Conservation (phyloP, 2,797 vertebrate genomes). For the Anas bernieri region DNA sequence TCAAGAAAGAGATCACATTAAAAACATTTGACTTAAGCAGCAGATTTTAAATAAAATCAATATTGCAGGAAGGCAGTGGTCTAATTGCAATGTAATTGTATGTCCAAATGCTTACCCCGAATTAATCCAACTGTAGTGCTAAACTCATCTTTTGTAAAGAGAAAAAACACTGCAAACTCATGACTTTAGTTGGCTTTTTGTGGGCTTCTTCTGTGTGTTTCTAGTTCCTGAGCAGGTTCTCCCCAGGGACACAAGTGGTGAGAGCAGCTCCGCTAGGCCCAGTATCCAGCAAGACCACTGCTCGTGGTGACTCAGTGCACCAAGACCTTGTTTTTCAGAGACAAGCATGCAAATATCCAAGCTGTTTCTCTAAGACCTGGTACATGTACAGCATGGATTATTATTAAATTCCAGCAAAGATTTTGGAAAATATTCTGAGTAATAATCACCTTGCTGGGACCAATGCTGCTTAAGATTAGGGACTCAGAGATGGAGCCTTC, state of each 20-base stretch:
- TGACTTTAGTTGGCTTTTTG: neutral
- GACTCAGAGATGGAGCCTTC: neutral
- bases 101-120: neutral
- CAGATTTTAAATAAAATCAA: slow-evolving; percentile 30
- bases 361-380: neutral
- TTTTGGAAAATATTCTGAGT: neutral
- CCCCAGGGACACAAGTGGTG: neutral
- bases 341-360: neutral
- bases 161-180: neutral
- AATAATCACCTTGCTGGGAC: neutral
- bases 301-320: neutral
- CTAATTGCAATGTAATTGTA: slow-evolving; percentile 33
- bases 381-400: neutral
- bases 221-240: neutral
- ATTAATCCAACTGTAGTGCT: neutral
- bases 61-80: neutral
- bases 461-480: neutral
- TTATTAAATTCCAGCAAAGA: neutral
- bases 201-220: neutral
- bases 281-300: neutral
- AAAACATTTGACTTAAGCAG: slow-evolving; percentile 7
- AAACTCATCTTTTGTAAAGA: neutral
- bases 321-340: neutral
- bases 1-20: neutral
- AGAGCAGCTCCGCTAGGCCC: neutral